Evolutionary conservation across 2,113 vertebrate species (phyloP).

Genomic region (Sterna hirundo): DNA sequence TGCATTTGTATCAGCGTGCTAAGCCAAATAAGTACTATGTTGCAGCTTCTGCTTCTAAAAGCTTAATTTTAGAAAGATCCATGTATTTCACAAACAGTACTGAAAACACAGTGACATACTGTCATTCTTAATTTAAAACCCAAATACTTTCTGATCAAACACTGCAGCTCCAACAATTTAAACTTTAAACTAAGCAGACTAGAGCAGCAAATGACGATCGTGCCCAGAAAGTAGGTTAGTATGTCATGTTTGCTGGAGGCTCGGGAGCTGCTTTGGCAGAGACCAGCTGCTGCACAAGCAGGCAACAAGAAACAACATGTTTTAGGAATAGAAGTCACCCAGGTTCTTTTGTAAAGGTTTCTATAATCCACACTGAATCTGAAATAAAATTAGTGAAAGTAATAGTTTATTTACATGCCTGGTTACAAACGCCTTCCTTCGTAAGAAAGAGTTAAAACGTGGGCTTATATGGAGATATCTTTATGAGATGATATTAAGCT

Average conservation of each 20-base stretch:
- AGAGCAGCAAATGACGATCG: not conserved
- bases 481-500: not conserved
- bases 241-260: not conserved
- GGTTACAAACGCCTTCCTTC: not conserved
- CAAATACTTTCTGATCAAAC: not conserved
- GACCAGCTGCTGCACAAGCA: slow-evolving; percentile 3
- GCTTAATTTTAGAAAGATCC: not conserved
- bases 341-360: not conserved
- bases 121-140: not conserved
- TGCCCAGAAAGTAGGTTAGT: slow-evolving; percentile 30
- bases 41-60: not conserved
- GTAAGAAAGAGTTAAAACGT: not conserved
- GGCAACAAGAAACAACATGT: not conserved
- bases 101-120: not conserved
- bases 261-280: not conserved
- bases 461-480: not conserved
- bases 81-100: not conserved
- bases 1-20: not conserved
- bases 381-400: not conserved
- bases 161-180: not conserved
- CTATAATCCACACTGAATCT: not conserved
- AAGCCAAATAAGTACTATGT: not conserved
- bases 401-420: not conserved
- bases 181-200: not conserved
- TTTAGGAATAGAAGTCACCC: not conserved